Evolutionary conservation across 2,888 invertebrate species (phyloP).

Genomic region (Stenurella melanura): DNA sequence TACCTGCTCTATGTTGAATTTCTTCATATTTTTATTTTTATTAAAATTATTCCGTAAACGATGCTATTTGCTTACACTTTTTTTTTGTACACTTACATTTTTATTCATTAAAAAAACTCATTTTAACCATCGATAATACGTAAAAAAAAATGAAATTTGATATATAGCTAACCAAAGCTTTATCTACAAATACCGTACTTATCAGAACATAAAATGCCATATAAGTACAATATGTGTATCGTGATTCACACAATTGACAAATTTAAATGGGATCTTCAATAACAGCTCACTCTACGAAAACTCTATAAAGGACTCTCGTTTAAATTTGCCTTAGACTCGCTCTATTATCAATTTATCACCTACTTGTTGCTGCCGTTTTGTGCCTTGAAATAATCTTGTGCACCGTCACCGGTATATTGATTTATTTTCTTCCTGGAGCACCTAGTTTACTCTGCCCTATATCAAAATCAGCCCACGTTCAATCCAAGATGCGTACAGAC

Average conservation of each 20-base stretch:
- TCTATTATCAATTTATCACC: neutral
- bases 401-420: slow-evolving; percentile 7
- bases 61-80: too few species aligned
- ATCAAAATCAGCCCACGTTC: neutral
- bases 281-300: neutral
- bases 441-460: neutral
- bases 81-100: too few species aligned
- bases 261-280: neutral
- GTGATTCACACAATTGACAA: neutral
- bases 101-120: too few species aligned
- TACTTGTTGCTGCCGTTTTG: slow-evolving; percentile 4
- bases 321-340: neutral
- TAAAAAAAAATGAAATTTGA: neutral
- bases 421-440: slow-evolving; percentile 2
- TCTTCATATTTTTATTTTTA: too few species aligned
- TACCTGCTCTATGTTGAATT: too few species aligned
- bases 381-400: neutral
- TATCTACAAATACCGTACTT: neutral
- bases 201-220: neutral
- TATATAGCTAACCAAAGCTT: neutral
- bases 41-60: too few species aligned
- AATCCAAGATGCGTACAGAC: too few species aligned
- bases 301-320: neutral
- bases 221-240: neutral
- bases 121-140: too few species aligned